Base-by-base conservation (phyloP, 92 coral and sea anemone species). In the Heliopora coerulea region DNA sequence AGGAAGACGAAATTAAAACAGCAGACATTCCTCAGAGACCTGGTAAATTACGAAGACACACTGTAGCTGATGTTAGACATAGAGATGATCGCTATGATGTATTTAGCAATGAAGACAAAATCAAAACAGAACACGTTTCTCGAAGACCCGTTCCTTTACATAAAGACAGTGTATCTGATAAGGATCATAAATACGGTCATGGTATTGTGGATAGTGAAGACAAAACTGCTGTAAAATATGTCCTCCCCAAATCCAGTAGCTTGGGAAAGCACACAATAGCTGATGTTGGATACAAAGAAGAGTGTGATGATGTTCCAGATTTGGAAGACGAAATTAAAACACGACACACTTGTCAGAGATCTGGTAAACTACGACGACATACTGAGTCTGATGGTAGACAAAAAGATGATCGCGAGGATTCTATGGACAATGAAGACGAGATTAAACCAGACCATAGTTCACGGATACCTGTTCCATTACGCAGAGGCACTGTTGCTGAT, bases 271-370 rank as follows among this genome's bases (percentile, higher is more conserved):
- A 63, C 37, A 63, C 70, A 3, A 28, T 40, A 12, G 26, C 52
- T 63, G 70, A 31, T 37, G 28, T 9, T 37, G 41, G 52, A 23
- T 52, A 19, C 37, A 23, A 28, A 1, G 42, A 3, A 19, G 14
- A 5, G 19, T 32, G 15, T 9, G 29, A 49, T 18, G 24, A 28
- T 40, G 14, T 28, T 63, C 50, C 15, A 5, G 29, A 49, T n/a
- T 8, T 3, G 34, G 30, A 19, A 21, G 50, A 63, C 52, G 70
- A 9, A 63, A 44, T 67, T 56, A 44, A 37, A 27, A 67, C 28
- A 13, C 37, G 48, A 44, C 59, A 23, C 49, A 21, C 14, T 12
- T 59, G 58, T 41, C 74, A 26, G 21, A 48, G 26, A 67, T 26
- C 59, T 49, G n/a, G n/a, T 37, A 37, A 37, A 37, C 42, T 11